A percentile compares a stretch with the other conserved stretches of the same genome.
Conservation (phyloP, 2,888 invertebrate genomes). For the Aromia moschata region DNA sequence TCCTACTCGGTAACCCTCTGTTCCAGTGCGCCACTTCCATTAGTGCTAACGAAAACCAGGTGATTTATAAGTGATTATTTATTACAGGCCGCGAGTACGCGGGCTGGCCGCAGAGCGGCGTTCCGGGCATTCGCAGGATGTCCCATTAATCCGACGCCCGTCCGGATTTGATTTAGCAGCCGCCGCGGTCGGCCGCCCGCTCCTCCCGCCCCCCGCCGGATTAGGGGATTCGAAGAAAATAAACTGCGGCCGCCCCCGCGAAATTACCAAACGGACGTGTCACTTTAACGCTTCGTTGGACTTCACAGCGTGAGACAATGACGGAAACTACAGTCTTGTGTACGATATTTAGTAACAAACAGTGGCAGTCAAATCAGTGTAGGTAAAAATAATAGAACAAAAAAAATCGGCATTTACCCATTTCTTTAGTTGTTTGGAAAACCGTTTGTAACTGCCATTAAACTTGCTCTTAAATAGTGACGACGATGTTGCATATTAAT, state of each 20-base stretch:
- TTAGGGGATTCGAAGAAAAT: conserved; percentile 2
- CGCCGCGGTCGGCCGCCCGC: too few species aligned
- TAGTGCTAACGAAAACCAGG: conserved; percentile 9
- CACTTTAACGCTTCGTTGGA: neutral
- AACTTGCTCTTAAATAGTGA: too few species aligned
- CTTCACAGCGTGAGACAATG: too few species aligned
- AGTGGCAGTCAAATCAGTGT: too few species aligned
- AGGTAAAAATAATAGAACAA: too few species aligned
- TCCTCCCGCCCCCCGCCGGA: neutral
- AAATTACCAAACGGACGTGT: neutral
- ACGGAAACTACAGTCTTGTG: too few species aligned
- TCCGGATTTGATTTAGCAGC: conserved; percentile 19
- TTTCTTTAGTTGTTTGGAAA: too few species aligned
- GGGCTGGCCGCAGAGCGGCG: conserved; percentile 2
- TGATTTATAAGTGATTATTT: conserved; percentile 18
- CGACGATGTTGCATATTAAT: too few species aligned
- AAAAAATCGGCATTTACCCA: too few species aligned
- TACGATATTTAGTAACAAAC: too few species aligned
- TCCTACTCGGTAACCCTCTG: too few species aligned
- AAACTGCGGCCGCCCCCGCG: neutral
- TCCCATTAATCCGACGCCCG: conserved; percentile 20
- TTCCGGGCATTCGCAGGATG: conserved; percentile 19
- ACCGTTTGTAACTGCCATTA: too few species aligned
- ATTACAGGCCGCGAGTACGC: conserved; percentile 7
- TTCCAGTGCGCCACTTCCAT: neutral